Percentiles rank a stretch among this genome's conserved stretches.
These are phyloP conservation scores for Stenotaenia linearis DNA, from an alignment of 2,888 invertebrate species.

Conservation along the genomic window DNA sequence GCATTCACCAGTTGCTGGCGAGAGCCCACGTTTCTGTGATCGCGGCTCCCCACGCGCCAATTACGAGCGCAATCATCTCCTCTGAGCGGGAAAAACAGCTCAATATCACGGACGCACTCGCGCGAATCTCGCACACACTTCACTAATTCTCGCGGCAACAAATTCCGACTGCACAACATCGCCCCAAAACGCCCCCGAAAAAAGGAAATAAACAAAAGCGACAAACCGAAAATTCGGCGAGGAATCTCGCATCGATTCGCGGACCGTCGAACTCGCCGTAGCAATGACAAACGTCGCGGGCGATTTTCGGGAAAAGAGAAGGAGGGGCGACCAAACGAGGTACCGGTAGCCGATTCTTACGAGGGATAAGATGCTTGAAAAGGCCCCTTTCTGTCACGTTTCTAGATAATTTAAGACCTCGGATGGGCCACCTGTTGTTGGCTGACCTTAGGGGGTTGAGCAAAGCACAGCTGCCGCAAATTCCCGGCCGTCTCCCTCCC, in stretches of 20 bases:
- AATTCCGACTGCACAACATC: neutral
- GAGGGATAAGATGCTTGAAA: neutral
- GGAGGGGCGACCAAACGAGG: neutral
- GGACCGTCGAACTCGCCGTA: neutral
- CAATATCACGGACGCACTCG: slow-evolving; percentile 26
- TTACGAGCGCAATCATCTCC: slow-evolving; percentile 26
- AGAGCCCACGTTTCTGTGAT: neutral
- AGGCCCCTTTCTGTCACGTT: slow-evolving; percentile 17
- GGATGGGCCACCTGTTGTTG: slow-evolving; percentile 17
- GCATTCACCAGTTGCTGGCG: slow-evolving; percentile 19
- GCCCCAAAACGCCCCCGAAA: neutral
- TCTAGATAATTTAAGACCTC: slow-evolving; percentile 11
- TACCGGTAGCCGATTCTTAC: slow-evolving; percentile 3
- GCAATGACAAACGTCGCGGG: neutral
- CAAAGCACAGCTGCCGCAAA: slow-evolving; percentile 2
- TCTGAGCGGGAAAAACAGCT: slow-evolving; percentile 26
- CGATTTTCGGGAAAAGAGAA: neutral
- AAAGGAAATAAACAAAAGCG: neutral
- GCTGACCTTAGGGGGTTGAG: neutral
- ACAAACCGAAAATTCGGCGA: neutral
- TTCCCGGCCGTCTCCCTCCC: neutral
- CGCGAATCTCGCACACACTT: slow-evolving; percentile 11
- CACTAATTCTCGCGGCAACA: neutral
- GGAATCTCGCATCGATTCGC: neutral
- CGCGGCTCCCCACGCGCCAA: slow-evolving; percentile 26